Conservation (phyloP, 2,888 invertebrate genomes). For the Aproaerema taeniolella region DNA sequence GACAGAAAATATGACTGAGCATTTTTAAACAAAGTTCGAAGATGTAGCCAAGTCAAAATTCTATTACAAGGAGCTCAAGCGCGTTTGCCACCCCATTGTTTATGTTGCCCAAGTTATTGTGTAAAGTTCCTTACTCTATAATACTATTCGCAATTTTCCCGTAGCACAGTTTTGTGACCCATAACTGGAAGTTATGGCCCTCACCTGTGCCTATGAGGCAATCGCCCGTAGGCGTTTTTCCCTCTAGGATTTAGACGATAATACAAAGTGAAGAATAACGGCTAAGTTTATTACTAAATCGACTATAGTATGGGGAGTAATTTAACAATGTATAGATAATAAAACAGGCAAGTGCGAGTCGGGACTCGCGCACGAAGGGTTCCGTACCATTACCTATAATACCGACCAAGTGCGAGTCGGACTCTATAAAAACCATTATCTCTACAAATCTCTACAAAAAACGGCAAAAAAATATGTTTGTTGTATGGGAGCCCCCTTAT, state of each 20-base stretch:
- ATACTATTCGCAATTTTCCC: constrained; percentile 51
- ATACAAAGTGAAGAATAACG: too few relatives aligned
- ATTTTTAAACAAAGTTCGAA: constrained; percentile 44
- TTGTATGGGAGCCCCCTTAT: too few relatives aligned
- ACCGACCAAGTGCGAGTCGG: too few relatives aligned
- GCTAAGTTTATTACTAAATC: too few relatives aligned
- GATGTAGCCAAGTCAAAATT: constrained; percentile 52
- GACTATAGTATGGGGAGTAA: too few relatives aligned
- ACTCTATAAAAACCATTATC: too few relatives aligned
- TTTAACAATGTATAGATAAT: too few relatives aligned
- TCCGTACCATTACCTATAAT: too few relatives aligned
- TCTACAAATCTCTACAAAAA: too few relatives aligned
- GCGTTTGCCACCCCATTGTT: constrained; percentile 53
- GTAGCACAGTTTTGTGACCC: constrained; percentile 32
- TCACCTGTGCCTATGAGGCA: constrained; percentile 53
- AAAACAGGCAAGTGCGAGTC: too few relatives aligned
- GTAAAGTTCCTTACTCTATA: constrained; percentile 28
- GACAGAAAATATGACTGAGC: constrained; percentile 29
- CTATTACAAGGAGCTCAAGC: constrained; percentile 60
- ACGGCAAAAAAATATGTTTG: too few relatives aligned
- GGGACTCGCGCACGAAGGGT: too few relatives aligned
- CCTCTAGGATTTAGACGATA: constrained; percentile 1
- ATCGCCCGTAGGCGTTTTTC: constrained; percentile 21
- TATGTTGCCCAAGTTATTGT: constrained; percentile 55
- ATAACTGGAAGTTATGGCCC: constrained; percentile 43